These are phyloP conservation scores for Umimayanthus kanabou DNA, from an alignment of 92 coral and sea anemone genomes.

Conservation along the genomic window DNA sequence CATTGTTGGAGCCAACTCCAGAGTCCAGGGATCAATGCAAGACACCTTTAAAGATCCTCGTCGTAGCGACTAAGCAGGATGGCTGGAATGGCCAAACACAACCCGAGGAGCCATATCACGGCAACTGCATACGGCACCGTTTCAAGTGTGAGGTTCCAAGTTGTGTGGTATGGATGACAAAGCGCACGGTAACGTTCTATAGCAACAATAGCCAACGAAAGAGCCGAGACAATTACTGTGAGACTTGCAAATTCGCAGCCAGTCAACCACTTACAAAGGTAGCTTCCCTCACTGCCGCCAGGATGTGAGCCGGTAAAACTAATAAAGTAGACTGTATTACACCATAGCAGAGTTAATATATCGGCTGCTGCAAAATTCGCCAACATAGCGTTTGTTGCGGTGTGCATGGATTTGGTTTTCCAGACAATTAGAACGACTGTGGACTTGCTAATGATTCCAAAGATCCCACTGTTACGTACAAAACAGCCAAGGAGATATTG, in stretches of 20 bases:
- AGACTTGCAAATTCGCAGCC: background rate
- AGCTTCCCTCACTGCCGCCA: too few species aligned
- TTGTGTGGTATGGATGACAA: background rate
- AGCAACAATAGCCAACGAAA: background rate
- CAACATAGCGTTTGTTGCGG: background rate
- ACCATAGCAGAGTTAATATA: background rate
- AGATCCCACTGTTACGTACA: background rate
- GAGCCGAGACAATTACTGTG: background rate
- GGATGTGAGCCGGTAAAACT: background rate
- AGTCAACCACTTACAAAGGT: background rate
- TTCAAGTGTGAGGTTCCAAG: background rate
- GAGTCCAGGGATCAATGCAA: conserved; percentile 2
- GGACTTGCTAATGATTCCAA: background rate
- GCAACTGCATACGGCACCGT: background rate
- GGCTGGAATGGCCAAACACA: background rate
- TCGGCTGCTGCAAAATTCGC: conserved; percentile 8
- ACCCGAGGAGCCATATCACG: background rate
- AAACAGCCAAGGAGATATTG: background rate
- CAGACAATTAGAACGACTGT: background rate
- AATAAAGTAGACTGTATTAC: background rate
- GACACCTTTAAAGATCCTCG: background rate
- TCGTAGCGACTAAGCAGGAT: background rate
- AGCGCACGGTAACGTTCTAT: too few species aligned
- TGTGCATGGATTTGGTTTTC: conserved; percentile 14
- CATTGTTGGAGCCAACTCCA: background rate